Percentiles rank a stretch among this genome's conserved stretches.
Conservation (phyloP, 1,140 invertebrate genomes). For the Popillia japonica region DNA sequence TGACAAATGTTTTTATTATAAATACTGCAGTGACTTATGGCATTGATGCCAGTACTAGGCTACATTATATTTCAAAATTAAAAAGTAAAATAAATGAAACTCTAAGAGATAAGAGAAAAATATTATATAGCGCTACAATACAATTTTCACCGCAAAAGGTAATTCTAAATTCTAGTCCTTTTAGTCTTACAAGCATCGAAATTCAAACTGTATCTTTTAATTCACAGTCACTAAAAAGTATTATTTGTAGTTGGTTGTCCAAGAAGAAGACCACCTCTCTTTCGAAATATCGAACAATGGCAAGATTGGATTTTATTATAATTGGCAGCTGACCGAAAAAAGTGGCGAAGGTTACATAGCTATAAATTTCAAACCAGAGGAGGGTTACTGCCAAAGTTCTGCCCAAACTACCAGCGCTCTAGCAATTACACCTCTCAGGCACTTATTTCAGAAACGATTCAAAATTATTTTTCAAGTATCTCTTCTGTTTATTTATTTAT, state of each 20-base stretch:
- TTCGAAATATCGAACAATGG: slow-evolving; percentile 60
- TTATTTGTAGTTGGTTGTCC: slow-evolving; percentile 51
- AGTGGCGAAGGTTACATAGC: slow-evolving; percentile 47
- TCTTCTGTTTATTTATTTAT: not conserved
- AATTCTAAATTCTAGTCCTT: too few species aligned
- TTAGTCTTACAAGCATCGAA: too few species aligned
- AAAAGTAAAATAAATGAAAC: too few species aligned
- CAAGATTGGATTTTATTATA: slow-evolving; percentile 58
- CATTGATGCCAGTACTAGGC: too few species aligned
- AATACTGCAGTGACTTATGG: too few species aligned
- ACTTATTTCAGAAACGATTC: slow-evolving; percentile 43
- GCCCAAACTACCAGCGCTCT: slow-evolving; percentile 29
- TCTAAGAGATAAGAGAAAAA: too few species aligned
- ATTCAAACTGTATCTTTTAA: too few species aligned
- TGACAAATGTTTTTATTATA: too few species aligned
- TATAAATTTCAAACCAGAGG: slow-evolving; percentile 47
- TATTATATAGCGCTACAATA: too few species aligned
- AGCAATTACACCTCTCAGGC: slow-evolving; percentile 38
- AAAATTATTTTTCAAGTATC: slow-evolving; percentile 54
- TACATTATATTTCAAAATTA: too few species aligned
- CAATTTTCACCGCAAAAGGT: too few species aligned
- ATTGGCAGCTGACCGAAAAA: slow-evolving; percentile 55
- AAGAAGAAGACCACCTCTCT: slow-evolving; percentile 46
- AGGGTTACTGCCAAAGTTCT: slow-evolving; percentile 51
- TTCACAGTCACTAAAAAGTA: not conserved